Conservation (phyloP, 2,113 vertebrate genomes). For the Proterorhinus semilunaris region DNA sequence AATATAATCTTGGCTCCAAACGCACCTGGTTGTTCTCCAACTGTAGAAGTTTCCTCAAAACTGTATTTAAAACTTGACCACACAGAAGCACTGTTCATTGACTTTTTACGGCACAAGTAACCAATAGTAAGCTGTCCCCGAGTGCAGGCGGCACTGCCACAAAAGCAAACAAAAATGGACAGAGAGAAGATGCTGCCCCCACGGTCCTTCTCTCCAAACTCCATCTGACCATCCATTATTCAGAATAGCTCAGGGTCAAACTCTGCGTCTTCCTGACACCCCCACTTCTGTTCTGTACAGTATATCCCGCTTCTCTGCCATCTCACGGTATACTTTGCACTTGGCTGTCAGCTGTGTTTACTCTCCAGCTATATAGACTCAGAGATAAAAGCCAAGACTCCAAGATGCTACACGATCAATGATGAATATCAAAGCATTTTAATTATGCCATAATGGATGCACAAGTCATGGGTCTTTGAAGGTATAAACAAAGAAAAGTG, state of each 20-base stretch:
- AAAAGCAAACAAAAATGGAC: conserved; percentile 17
- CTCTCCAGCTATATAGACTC: conserved; percentile 40
- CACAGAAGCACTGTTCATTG: too few species aligned
- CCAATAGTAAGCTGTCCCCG: too few species aligned
- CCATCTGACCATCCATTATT: conserved; percentile 62
- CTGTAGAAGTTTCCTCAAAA: too few species aligned
- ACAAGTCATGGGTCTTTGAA: conserved; percentile 1
- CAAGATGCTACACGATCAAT: conserved; percentile 42
- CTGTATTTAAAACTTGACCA: too few species aligned
- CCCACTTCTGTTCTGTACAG: conserved; percentile 30
- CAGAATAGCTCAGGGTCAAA: conserved; percentile 67
- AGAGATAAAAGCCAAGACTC: conserved; percentile 23
- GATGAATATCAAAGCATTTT: conserved; percentile 30
- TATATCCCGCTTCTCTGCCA: conserved; percentile 21
- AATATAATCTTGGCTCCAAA: too few species aligned
- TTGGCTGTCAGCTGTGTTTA: conserved; percentile 47
- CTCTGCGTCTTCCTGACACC: conserved; percentile 54
- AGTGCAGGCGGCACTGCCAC: not conserved
- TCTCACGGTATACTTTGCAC: conserved; percentile 20
- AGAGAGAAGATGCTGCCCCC: conserved; percentile 15
- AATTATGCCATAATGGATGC: conserved; percentile 24
- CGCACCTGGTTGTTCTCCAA: too few species aligned
- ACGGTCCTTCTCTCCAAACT: conserved; percentile 21
- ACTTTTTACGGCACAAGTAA: too few species aligned
- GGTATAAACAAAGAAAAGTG: conserved; percentile 2